These are phyloP conservation scores for Xestia rhomboidea DNA, from an alignment of 2,888 invertebrate species.

Conservation along the genomic window DNA sequence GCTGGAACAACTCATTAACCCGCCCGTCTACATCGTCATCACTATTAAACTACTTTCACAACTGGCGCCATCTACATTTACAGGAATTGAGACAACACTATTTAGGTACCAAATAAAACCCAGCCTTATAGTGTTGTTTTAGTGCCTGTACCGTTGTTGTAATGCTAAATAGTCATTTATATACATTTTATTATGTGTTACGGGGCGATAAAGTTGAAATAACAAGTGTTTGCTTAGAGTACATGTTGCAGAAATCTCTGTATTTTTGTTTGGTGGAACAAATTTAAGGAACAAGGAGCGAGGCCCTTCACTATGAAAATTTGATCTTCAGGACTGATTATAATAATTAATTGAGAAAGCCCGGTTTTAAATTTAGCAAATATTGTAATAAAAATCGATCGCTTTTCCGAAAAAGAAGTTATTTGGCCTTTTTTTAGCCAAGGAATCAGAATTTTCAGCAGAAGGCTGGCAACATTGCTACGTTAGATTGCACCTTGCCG, in stretches of 20 bases:
- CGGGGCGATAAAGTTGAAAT: conserved; percentile 55
- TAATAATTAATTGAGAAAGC: background rate
- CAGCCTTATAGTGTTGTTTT: conserved; percentile 64
- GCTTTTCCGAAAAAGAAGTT: background rate
- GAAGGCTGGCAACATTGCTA: too few relatives aligned
- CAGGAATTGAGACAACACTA: conserved; percentile 64
- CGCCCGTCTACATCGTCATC: conserved; percentile 58
- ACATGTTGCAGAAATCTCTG: background rate
- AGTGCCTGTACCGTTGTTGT: conserved; percentile 63
- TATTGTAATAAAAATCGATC: background rate
- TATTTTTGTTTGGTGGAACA: background rate
- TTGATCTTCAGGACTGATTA: background rate
- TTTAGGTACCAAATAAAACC: conserved; percentile 68
- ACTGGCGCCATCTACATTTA: conserved; percentile 71
- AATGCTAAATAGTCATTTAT: conserved; percentile 64
- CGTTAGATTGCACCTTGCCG: too few relatives aligned
- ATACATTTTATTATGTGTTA: conserved; percentile 56
- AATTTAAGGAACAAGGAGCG: too few relatives aligned
- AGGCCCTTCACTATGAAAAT: background rate
- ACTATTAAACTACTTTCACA: conserved; percentile 67
- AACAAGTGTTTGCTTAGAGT: conserved; percentile 43
- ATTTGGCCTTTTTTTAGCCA: too few relatives aligned
- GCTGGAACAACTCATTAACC: conserved; percentile 20
- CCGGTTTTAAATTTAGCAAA: too few relatives aligned
- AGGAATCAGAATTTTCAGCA: too few relatives aligned